These are phyloP conservation scores for Oreochromis mossambicus DNA, from an alignment of 2,797 vertebrate species.

Conservation along the genomic window DNA sequence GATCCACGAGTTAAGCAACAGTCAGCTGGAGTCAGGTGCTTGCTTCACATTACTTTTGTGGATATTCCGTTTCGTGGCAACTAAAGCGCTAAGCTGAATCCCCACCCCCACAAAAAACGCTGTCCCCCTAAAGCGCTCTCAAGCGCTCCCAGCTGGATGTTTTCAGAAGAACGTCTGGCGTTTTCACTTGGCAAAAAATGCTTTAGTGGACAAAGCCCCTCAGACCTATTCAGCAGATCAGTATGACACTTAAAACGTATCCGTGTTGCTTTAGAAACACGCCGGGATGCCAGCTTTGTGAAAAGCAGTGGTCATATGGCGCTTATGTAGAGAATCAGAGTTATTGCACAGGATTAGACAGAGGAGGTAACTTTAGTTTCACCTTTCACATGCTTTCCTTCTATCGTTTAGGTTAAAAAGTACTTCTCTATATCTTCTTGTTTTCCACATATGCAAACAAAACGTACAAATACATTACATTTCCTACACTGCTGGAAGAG, in stretches of 20 bases:
- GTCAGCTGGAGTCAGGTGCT: neutral
- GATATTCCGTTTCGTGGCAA: neutral
- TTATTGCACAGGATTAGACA: slow-evolving; percentile 11
- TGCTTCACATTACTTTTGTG: neutral
- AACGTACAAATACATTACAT: neutral
- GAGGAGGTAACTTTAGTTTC: neutral
- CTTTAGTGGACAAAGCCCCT: neutral
- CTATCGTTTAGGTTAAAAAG: neutral
- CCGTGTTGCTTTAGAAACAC: slow-evolving; percentile 15
- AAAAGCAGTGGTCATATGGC: neutral
- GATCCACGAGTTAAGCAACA: neutral
- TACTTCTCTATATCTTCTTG: neutral
- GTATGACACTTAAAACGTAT: slow-evolving; percentile 7
- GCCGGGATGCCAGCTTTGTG: slow-evolving; percentile 21
- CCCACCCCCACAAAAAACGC: neutral
- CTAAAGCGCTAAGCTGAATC: neutral
- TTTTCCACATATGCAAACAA: neutral
- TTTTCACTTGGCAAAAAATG: neutral
- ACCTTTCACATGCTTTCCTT: neutral
- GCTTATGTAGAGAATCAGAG: neutral
- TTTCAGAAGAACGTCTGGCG: neutral
- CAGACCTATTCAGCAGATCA: neutral
- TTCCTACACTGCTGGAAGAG: neutral
- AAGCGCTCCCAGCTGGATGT: neutral
- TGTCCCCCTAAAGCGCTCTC: neutral